These are phyloP conservation scores for Octodon degus DNA, from an alignment of 2,113 vertebrate species.

Conservation along the genomic window DNA sequence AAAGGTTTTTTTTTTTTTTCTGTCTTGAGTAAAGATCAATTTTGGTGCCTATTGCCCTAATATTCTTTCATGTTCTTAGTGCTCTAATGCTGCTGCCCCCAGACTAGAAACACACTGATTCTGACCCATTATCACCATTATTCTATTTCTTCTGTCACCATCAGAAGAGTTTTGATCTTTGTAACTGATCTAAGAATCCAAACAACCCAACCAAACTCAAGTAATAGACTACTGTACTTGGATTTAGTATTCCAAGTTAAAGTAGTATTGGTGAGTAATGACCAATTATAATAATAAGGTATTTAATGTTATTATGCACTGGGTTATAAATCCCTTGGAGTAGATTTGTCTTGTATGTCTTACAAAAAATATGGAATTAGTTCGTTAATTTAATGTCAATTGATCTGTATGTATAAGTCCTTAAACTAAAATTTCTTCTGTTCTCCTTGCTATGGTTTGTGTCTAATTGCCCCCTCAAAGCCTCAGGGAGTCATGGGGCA, in stretches of 20 bases:
- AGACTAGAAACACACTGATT: background rate
- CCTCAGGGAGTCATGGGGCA: too few species aligned
- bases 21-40: background rate
- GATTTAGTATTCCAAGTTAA: background rate
- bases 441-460: background rate
- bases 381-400: background rate
- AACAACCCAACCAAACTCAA: background rate
- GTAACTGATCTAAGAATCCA: background rate
- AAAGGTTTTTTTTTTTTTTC: background rate
- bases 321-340: background rate
- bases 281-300: background rate
- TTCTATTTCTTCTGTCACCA: background rate
- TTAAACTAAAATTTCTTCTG: background rate
- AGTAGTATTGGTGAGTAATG: background rate
- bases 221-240: background rate
- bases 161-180: background rate
- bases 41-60: background rate
- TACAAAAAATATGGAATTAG: background rate
- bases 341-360: background rate
- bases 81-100: too few species aligned
- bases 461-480: too few species aligned
- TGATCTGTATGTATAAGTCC: background rate
- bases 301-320: background rate
- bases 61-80: background rate
- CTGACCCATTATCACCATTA: background rate